phyloP scores from a whole-genome alignment of 2,113 vertebrate species.

The Probosciger aterrimus region DNA sequence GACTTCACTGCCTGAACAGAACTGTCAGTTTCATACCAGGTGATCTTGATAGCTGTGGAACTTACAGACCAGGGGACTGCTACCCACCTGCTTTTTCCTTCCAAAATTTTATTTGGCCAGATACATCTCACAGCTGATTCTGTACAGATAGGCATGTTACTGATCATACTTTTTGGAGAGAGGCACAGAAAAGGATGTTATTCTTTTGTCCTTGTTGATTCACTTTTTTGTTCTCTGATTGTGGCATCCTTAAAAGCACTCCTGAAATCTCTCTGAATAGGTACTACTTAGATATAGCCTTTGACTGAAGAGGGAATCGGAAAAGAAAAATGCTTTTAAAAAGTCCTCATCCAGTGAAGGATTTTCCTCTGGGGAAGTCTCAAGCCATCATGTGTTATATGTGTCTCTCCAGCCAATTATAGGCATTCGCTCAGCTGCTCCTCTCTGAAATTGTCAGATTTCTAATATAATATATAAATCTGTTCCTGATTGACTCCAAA shows the following conservation, averaged over 20 bases:
- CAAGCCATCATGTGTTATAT: background rate
- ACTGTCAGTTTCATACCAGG: background rate
- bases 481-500: slow-evolving; percentile 53
- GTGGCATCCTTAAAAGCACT: background rate
- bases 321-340: background rate
- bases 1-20: background rate
- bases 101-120: background rate
- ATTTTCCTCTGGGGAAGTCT: background rate
- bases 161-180: background rate
- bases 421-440: background rate
- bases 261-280: background rate
- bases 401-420: background rate
- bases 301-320: background rate
- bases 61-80: background rate
- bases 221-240: background rate
- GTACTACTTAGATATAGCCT: background rate
- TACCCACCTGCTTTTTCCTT: background rate
- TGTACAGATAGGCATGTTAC: background rate
- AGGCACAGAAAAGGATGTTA: background rate
- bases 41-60: background rate
- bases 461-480: slow-evolving; percentile 57
- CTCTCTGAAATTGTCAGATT: slow-evolving; percentile 47
- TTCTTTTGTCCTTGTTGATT: background rate
- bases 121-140: background rate
- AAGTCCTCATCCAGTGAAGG: background rate